A percentile compares a stretch with the other conserved stretches of the same genome.
Conservation (phyloP, 2,888 invertebrate genomes). For the Cyclophora punctaria region DNA sequence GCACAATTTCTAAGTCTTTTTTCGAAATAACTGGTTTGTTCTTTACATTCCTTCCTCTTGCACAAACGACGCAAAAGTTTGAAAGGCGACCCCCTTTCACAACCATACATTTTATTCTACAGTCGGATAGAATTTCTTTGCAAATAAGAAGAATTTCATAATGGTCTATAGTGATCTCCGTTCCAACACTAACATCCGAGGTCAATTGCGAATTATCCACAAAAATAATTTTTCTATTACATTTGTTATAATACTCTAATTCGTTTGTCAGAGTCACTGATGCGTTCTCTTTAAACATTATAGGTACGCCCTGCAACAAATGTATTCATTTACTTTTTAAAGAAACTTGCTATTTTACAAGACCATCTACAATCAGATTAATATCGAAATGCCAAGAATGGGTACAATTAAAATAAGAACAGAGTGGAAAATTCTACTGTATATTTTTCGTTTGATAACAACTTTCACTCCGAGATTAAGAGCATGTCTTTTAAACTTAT, state of each 20-base stretch:
- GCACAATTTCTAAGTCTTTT: constrained; percentile 30
- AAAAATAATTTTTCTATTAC: constrained; percentile 30
- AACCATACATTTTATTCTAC: constrained; percentile 26
- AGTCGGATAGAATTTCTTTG: constrained; percentile 18
- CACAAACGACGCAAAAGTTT: constrained; percentile 23
- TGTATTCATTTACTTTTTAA: too few relatives aligned
- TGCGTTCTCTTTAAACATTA: constrained; percentile 17
- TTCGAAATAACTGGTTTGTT: constrained; percentile 23
- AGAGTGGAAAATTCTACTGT: neutral
- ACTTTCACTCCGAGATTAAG: neutral
- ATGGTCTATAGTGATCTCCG: constrained; percentile 26
- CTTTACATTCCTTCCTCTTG: constrained; percentile 21
- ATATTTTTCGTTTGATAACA: neutral
- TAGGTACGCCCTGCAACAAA: too few relatives aligned
- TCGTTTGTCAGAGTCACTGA: constrained; percentile 27
- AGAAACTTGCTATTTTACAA: too few relatives aligned
- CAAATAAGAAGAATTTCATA: constrained; percentile 31
- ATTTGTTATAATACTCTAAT: constrained; percentile 25
- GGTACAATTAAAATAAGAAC: neutral
- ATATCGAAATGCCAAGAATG: neutral
- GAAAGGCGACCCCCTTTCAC: constrained; percentile 28
- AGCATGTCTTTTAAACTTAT: too few relatives aligned
- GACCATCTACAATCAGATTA: too few relatives aligned
- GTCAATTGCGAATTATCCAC: constrained; percentile 32
- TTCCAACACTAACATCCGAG: constrained; percentile 27